phyloP scores from a whole-genome alignment of 2,797 vertebrate genomes.

The Gymnoscopelus microlampas region DNA sequence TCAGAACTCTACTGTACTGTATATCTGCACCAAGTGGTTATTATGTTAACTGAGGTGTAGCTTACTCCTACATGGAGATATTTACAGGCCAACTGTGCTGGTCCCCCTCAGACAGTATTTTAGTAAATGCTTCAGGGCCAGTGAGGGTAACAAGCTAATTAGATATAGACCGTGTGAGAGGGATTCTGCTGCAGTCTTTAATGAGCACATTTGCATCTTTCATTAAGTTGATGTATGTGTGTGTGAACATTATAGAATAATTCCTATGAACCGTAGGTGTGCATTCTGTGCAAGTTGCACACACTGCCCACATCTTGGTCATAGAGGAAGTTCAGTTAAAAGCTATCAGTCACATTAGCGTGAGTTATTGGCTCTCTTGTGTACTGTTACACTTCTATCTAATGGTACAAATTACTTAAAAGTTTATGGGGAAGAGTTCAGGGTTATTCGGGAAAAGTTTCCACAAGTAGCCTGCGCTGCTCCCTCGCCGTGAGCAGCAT shows the following conservation, averaged over 20 bases:
- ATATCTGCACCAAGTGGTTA: neutral
- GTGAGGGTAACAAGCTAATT: constrained; percentile 70
- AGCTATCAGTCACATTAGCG: constrained; percentile 53
- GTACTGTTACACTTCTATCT: too few relatives aligned
- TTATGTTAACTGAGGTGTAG: neutral
- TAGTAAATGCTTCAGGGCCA: constrained; percentile 70
- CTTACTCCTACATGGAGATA: neutral
- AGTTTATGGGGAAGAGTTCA: constrained; percentile 7
- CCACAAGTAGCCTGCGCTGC: constrained; percentile 14
- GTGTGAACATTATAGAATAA: constrained; percentile 71
- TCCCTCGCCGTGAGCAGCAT: too few relatives aligned
- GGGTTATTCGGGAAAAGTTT: constrained; percentile 18
- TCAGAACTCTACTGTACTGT: neutral
- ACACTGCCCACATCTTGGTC: constrained; percentile 47
- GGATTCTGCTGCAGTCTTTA: constrained; percentile 78
- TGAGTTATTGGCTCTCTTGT: neutral
- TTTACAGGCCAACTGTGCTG: constrained; percentile 55
- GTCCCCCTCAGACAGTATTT: constrained; percentile 62
- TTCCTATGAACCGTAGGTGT: constrained; percentile 63
- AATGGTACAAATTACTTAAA: too few relatives aligned
- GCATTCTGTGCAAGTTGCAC: constrained; percentile 64
- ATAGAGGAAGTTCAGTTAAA: constrained; percentile 48
- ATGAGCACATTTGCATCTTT: constrained; percentile 96
- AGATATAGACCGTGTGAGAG: constrained; percentile 67
- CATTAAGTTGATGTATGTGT: constrained; percentile 91